These are phyloP conservation scores for Ceyx melanurus DNA, from an alignment of 2,113 vertebrate species.

Conservation along the genomic window DNA sequence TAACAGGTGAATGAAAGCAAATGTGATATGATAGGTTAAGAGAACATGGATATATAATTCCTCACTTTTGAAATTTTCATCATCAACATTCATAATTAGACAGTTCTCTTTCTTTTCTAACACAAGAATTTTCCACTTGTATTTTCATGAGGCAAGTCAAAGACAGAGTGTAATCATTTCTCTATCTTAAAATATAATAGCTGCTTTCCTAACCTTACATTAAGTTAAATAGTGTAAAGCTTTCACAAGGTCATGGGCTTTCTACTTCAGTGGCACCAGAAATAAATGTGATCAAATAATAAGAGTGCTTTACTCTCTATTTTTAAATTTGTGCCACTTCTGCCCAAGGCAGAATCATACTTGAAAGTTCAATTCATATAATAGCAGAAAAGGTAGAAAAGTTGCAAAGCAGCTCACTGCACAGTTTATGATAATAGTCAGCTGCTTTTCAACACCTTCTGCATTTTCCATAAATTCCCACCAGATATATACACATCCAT, in stretches of 20 bases:
- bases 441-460: slow-evolving; percentile 17
- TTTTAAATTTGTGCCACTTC: slow-evolving; percentile 15
- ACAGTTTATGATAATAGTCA: not conserved
- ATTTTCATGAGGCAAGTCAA: not conserved
- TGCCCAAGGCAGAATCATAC: not conserved
- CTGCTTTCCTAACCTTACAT: not conserved
- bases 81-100: not conserved
- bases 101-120: not conserved
- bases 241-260: not conserved
- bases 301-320: not conserved
- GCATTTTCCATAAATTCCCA: slow-evolving; percentile 2
- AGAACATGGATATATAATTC: not conserved
- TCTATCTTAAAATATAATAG: not conserved
- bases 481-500: not conserved
- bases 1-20: not conserved
- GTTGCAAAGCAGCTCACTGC: not conserved
- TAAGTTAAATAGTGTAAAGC: not conserved
- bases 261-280: not conserved
- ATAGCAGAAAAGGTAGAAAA: not conserved
- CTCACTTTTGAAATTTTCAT: not conserved
- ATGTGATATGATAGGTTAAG: not conserved
- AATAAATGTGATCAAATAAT: slow-evolving; percentile 29
- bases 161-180: not conserved
- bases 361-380: not conserved
- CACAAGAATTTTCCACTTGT: not conserved